A percentile compares a stretch with the other conserved stretches of the same genome.
Conservation (phyloP, 2,113 vertebrate species). For the Nycticebus coucang region DNA sequence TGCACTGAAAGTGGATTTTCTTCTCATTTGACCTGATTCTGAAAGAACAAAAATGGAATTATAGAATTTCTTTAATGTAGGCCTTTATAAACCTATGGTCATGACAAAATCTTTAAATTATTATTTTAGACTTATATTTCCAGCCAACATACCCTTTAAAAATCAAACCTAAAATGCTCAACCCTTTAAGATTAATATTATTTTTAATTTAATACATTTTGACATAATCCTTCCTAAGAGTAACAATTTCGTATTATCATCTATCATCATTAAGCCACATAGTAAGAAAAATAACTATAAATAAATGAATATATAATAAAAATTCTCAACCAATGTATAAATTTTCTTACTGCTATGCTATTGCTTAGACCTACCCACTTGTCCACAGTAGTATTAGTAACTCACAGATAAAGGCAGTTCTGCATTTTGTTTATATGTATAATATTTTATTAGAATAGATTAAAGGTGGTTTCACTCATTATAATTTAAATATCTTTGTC, state of each 20-base stretch:
- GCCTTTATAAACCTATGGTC: neutral
- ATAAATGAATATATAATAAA: neutral
- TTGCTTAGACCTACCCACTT: neutral
- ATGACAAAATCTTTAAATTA: neutral
- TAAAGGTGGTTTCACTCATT: neutral
- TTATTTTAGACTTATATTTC: neutral
- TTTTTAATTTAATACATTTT: neutral
- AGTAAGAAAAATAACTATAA: neutral
- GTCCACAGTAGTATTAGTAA: neutral
- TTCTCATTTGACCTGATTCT: neutral
- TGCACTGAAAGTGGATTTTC: neutral
- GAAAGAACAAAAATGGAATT: neutral
- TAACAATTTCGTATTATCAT: neutral
- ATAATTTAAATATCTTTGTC: neutral
- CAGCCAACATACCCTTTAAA: neutral
- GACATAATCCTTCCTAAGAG: neutral
- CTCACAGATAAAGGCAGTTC: neutral
- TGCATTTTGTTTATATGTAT: neutral
- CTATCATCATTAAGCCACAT: neutral
- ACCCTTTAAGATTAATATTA: neutral
- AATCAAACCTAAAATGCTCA: neutral
- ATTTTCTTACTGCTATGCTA: neutral
- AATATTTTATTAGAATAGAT: neutral
- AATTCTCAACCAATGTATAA: neutral
- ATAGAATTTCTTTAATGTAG: neutral